Evolutionary conservation across 2,797 vertebrate species (phyloP), one percentile per base, ranked within the genome.

Genomic region (Anabacerthia variegaticeps): DNA sequence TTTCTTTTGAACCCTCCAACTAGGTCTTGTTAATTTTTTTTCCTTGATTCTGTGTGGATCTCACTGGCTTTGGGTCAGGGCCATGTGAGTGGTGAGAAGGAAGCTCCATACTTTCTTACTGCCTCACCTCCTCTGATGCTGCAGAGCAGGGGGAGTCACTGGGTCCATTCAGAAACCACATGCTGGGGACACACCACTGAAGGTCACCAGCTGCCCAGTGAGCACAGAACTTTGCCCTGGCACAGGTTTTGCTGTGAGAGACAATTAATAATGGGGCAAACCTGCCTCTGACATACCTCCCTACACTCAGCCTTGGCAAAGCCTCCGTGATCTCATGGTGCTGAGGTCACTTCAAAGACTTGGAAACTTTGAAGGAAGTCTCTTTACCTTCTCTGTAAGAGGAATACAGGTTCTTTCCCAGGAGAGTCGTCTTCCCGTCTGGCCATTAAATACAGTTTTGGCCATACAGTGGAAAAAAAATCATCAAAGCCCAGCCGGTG

Each of bases 361-460:
- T 92, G 95, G 90, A 92, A 90, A 77, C 56, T 80, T 34, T 27
- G 79, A 74, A 80, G 83, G 73, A 96, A 92, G 83, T 63, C 90
- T 71, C 82, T 63, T 71, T 61, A 71, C 83, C 56, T 52, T 55
- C 73, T 59, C 39, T 1, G 0, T 41, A 32, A 71, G 73, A 85
- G 76, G 41, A 67, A 59, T 21, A 74, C 34, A 55, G 88, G 79
- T 67, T 90, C 66, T 77, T 61, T 83, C 93, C 92, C 92, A 13
- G 39, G 80, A 74, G 76, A 92, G n/a, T 46, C 46, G 14, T 81
- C 86, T 76, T 49, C 67, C 72, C 0, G 1, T 21, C 85, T 73
- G 46, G 34, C 65, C 7, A 3, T 80, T 73, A 83, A 93, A 71
- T 20, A 37, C 62, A 56, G 24, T 41, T 72, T 51, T 87, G 89